Percentiles rank a stretch among this genome's conserved stretches.
Evolutionary conservation across 2,797 vertebrate species (phyloP).

Genomic region (Mormyrops boulengeri): DNA sequence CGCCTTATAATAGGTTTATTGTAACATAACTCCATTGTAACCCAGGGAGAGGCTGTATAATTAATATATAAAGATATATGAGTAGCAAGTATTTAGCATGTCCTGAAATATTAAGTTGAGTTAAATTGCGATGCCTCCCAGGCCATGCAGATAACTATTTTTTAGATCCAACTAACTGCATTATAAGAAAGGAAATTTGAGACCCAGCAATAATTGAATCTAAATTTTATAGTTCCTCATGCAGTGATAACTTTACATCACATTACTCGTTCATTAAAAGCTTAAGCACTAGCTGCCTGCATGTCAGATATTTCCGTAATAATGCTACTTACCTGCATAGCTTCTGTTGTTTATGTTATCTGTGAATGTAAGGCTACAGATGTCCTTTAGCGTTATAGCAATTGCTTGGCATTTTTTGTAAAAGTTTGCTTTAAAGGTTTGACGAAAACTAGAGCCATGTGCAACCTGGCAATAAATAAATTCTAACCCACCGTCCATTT

Average conservation of each 20-base stretch:
- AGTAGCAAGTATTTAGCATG: not conserved
- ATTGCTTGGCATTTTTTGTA: not conserved
- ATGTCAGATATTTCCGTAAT: not conserved
- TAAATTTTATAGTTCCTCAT: not conserved
- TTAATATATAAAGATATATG: not conserved
- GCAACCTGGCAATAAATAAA: not conserved
- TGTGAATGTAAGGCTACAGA: not conserved
- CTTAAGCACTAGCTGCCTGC: not conserved
- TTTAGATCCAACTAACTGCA: not conserved
- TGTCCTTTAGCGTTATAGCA: not conserved
- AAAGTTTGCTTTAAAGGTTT: not conserved
- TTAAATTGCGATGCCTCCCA: not conserved
- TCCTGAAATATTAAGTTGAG: not conserved
- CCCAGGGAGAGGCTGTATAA: not conserved
- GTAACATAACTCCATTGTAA: no score
- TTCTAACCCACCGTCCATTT: not conserved
- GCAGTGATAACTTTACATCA: not conserved
- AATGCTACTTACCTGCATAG: not conserved
- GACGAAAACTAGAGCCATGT: not conserved
- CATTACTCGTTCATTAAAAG: not conserved
- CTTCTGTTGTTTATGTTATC: not conserved
- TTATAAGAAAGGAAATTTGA: not conserved
- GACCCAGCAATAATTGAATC: not conserved
- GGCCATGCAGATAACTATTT: not conserved
- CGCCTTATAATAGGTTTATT: no score